Evolutionary conservation across 2,888 invertebrate species (phyloP).

Genomic region (Drosophila infuscata): DNA sequence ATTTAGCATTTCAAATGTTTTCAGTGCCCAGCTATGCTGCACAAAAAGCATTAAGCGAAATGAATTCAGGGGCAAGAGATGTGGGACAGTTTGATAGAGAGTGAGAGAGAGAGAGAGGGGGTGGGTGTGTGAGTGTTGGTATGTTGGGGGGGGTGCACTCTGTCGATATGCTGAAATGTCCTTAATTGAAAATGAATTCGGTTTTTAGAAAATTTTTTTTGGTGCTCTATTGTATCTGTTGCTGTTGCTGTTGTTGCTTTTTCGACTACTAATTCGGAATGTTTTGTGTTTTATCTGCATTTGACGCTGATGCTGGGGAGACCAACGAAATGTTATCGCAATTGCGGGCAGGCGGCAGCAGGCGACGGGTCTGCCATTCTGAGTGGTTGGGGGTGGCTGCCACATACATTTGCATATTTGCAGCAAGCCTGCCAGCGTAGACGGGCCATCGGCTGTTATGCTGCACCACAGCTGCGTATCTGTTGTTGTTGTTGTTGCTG

Average conservation of each 20-base stretch:
- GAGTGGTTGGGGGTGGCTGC: conserved; percentile 6
- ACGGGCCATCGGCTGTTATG: conserved; percentile 52
- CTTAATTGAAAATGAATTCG: conserved; percentile 84
- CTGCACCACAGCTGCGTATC: conserved; percentile 67
- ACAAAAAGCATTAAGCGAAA: conserved; percentile 50
- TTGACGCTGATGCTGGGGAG: conserved; percentile 53
- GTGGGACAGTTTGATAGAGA: not conserved
- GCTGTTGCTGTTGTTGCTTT: conserved; percentile 41
- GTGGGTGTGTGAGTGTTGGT: not conserved
- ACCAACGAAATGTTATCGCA: conserved; percentile 54
- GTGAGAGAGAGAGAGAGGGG: too few relatives aligned
- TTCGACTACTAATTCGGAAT: conserved; percentile 70
- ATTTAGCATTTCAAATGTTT: conserved; percentile 75
- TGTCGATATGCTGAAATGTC: conserved; percentile 79
- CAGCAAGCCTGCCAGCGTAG: conserved; percentile 52
- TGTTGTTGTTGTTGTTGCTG: not conserved
- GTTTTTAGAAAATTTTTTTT: conserved; percentile 60
- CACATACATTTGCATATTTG: conserved; percentile 71
- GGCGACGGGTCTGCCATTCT: conserved; percentile 1
- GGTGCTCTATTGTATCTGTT: conserved; percentile 41
- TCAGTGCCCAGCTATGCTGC: conserved; percentile 33
- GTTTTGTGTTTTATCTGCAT: conserved; percentile 79
- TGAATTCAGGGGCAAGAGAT: not conserved
- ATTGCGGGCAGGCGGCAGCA: conserved; percentile 18
- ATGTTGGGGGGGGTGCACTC: conserved; percentile 33